These are phyloP conservation scores for Lasioglossum calceatum DNA, from an alignment of 2,888 invertebrate species.

Conservation along the genomic window DNA sequence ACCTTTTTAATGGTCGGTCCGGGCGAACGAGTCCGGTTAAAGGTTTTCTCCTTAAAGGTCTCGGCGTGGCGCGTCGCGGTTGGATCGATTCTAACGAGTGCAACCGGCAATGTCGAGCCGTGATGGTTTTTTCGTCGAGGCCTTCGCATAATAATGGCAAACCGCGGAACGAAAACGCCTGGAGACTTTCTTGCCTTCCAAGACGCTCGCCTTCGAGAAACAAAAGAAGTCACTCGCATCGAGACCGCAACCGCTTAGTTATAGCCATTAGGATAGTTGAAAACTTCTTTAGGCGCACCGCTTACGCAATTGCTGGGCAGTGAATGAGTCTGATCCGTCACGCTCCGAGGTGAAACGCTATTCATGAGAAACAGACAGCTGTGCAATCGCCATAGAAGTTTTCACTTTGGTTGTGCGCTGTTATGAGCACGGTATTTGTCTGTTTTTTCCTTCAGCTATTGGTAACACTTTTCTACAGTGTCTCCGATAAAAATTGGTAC, in stretches of 20 bases:
- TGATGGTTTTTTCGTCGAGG: slow-evolving; percentile 20
- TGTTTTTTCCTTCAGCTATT: not conserved
- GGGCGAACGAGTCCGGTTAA: slow-evolving; percentile 67
- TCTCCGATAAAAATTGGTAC: not conserved
- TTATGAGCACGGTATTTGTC: no score
- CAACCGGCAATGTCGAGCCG: slow-evolving; percentile 28
- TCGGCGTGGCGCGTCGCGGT: slow-evolving; percentile 41
- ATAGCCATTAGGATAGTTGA: not conserved
- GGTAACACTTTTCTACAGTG: not conserved
- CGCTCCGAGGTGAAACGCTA: no score
- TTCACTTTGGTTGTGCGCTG: no score
- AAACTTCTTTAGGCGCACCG: no score
- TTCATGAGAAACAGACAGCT: no score
- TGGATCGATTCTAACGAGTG: slow-evolving; percentile 57
- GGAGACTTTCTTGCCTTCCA: not conserved
- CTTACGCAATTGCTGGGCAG: no score
- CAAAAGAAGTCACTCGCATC: not conserved
- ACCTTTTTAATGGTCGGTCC: slow-evolving; percentile 69
- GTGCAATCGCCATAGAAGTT: no score
- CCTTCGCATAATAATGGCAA: slow-evolving; percentile 52
- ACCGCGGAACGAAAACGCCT: slow-evolving; percentile 14
- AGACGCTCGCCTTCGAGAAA: not conserved
- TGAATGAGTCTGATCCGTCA: no score
- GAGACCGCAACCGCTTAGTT: not conserved
- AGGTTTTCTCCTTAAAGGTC: slow-evolving; percentile 70